Evolutionary conservation across 2,888 invertebrate genomes (phyloP), one percentile per base, ranked within the genome.

Genomic region (Caenorhabditis panamensis): DNA sequence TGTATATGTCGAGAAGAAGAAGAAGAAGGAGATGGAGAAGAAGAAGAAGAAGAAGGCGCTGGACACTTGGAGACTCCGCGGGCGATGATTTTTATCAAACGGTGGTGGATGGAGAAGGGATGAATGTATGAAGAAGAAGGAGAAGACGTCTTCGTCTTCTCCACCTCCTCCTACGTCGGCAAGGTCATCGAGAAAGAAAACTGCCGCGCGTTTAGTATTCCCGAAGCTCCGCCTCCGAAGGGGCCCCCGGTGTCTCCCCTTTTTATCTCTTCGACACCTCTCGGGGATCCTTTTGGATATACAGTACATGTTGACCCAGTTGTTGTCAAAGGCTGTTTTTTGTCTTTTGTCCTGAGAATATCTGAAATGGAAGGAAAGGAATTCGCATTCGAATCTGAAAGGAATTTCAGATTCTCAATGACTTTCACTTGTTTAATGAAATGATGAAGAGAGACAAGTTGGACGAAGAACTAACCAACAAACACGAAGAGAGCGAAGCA

Each of bases 61-160:
- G n/a, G n/a, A n/a, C n/a, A n/a, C n/a, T n/a, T n/a, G 47, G 18
- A 6, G 41, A 41, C 41, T 41, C 41, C 13, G 41, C 41, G 51
- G 59, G 61, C 66, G 73, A 59, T 58, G 75, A 75, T 75, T 75
- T 75, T 75, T 75, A 75, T 75, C 75, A 75, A 59, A 69, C 59
- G 69, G 41, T 41, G 41, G 41, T 11, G 2, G 41, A 69, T 51
- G 69, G 41, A 11, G 41, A 13, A 41, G 2, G 41, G 13, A 13
- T 31, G 31, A 31, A 31, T 31, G 31, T 31, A 41, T 41, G 41
- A 13, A 41, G 41, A 41, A 41, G 41, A 41, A 41, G 41, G 13
- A 41, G 41, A 68, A 54, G 59, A 59, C 59, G 47, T 58, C 58
- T 18, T 68, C 56, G 54, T 61, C 51, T 61, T 22, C 49, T 22